phyloP scores from a whole-genome alignment of 1,140 invertebrate genomes.

The Arion vulgaris region DNA sequence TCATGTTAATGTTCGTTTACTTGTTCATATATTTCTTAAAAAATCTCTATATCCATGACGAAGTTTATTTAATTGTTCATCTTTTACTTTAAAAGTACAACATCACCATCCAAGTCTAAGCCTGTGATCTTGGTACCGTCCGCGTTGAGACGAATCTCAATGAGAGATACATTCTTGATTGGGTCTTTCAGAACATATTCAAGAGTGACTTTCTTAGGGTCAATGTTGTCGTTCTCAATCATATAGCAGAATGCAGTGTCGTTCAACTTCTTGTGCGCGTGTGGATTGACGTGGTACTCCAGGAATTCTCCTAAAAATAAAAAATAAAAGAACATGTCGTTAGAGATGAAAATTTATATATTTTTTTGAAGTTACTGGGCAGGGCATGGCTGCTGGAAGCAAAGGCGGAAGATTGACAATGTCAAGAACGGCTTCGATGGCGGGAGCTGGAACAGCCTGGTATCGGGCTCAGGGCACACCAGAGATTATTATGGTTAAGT shows the following conservation, averaged over 20 bases:
- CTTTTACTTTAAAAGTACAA: constrained; percentile 34
- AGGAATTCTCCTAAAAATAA: not conserved
- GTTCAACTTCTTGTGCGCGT: constrained; percentile 22
- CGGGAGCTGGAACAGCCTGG: no score
- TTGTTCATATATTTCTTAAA: no score
- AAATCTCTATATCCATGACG: no score
- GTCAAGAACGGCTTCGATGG: no score
- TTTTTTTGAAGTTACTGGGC: no score
- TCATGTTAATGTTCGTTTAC: no score
- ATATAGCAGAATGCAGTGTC: constrained; percentile 11
- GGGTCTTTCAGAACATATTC: constrained; percentile 39
- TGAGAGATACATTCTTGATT: constrained; percentile 31
- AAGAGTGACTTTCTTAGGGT: constrained; percentile 5
- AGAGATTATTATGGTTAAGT: no score
- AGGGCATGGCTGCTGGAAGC: no score
- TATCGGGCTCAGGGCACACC: no score
- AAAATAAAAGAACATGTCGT: not conserved
- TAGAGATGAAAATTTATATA: no score
- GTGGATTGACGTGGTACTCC: constrained; percentile 29
- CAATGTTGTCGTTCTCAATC: constrained; percentile 29
- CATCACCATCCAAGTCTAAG: constrained; percentile 42
- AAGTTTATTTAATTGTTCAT: not conserved
- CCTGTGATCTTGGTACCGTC: constrained; percentile 37
- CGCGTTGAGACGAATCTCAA: constrained; percentile 39
- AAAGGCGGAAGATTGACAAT: no score